phyloP scores from a whole-genome alignment of 2,113 vertebrate species.

The Chlamydotis undulata region DNA sequence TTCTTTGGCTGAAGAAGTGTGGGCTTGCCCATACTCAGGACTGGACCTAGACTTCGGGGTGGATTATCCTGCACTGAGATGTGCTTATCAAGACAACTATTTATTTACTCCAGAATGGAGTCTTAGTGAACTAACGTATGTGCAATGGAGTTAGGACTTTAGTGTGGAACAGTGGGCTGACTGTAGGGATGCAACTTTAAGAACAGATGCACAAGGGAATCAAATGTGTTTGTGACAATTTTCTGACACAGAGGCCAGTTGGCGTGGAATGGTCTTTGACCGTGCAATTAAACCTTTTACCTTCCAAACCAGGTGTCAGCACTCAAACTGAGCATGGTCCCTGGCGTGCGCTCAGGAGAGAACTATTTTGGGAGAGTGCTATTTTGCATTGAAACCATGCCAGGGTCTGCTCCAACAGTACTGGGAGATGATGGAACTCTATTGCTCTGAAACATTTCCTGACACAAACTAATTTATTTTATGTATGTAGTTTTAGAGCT shows the following conservation, averaged over 20 bases:
- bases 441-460: background rate
- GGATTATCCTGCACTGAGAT: background rate
- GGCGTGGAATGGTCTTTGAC: background rate
- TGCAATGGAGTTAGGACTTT: background rate
- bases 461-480: background rate
- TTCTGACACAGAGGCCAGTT: background rate
- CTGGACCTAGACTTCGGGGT: background rate
- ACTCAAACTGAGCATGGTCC: background rate
- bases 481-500: background rate
- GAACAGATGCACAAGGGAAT: background rate
- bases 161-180: background rate
- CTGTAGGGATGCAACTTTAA: background rate
- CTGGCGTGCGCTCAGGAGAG: background rate
- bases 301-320: slow-evolving; percentile 22
- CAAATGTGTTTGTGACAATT: background rate
- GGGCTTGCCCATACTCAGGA: background rate
- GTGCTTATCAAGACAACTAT: background rate
- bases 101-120: background rate
- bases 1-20: background rate
- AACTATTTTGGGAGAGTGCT: background rate
- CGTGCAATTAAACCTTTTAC: background rate
- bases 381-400: background rate
- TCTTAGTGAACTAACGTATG: background rate
- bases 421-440: background rate
- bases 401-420: background rate